These are phyloP conservation scores for Musca vetustissima DNA, from an alignment of 1,140 invertebrate species.

Conservation along the genomic window DNA sequence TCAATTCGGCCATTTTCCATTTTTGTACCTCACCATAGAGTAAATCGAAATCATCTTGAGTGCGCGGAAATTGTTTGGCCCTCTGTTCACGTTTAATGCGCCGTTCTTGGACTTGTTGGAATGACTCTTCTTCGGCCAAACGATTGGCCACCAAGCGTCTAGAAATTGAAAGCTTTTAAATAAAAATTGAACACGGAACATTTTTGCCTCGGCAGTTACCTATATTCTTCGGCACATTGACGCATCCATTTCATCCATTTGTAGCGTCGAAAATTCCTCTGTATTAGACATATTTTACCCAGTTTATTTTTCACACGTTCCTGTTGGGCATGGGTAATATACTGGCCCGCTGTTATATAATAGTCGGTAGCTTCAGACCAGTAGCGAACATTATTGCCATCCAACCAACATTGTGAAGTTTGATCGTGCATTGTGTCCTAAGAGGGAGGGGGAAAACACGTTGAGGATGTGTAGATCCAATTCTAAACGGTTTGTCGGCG, in stretches of 20 bases:
- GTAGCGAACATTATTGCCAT: constrained; percentile 45
- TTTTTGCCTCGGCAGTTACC: constrained; percentile 33
- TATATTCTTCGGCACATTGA: constrained; percentile 52
- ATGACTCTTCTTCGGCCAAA: constrained; percentile 34
- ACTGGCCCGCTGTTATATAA: constrained; percentile 44
- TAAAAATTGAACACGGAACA: background rate
- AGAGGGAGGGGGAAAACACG: background rate
- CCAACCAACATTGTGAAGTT: constrained; percentile 47
- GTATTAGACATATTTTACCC: constrained; percentile 48
- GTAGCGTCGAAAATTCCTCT: constrained; percentile 50
- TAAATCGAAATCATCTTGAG: constrained; percentile 62
- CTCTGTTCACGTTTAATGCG: constrained; percentile 53
- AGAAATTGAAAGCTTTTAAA: background rate
- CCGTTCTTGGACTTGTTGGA: constrained; percentile 40
- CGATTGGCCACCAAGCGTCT: constrained; percentile 46
- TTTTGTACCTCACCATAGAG: constrained; percentile 60
- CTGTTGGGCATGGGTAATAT: constrained; percentile 46
- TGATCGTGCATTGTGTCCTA: constrained; percentile 51
- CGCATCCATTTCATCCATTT: constrained; percentile 50
- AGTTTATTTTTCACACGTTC: constrained; percentile 39
- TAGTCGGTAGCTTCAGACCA: constrained; percentile 40
- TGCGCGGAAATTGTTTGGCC: constrained; percentile 60
- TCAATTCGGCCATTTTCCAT: constrained; percentile 61
- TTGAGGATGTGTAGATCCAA: background rate
- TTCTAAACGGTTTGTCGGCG: background rate